Conservation (phyloP, 2,888 invertebrate genomes). For the Cantharis rustica region DNA sequence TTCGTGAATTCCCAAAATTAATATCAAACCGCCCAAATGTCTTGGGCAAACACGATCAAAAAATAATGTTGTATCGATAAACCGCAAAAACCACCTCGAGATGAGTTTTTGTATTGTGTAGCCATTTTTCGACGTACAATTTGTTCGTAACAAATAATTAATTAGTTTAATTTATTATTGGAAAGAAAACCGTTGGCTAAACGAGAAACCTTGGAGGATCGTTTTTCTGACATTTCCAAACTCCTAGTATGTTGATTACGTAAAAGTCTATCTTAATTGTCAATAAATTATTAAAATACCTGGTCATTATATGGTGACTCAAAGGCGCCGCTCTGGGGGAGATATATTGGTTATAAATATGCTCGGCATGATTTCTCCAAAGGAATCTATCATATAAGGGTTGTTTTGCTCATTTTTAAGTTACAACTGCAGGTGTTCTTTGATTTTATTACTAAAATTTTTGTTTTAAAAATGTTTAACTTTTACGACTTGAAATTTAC, state of each 20-base stretch:
- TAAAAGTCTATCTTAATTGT: conserved; percentile 47
- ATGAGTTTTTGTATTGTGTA: background rate
- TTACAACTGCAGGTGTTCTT: conserved; percentile 37
- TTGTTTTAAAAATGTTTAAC: conserved; percentile 11
- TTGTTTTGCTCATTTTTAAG: conserved; percentile 36
- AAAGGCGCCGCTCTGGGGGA: conserved; percentile 48
- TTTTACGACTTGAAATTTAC: conserved; percentile 19
- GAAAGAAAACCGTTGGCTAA: background rate
- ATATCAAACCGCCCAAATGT: background rate
- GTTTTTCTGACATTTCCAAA: conserved; percentile 17
- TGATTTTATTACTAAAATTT: conserved; percentile 23
- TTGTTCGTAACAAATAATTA: background rate
- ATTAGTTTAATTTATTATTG: background rate
- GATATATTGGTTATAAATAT: conserved; percentile 50
- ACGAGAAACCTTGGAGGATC: background rate
- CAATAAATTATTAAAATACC: conserved; percentile 52
- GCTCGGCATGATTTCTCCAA: conserved; percentile 38
- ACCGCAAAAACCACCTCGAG: background rate
- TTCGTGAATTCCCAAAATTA: background rate
- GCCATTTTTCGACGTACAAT: background rate
- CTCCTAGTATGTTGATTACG: conserved; percentile 33
- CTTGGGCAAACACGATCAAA: background rate
- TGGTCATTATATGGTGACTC: conserved; percentile 47
- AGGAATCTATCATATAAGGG: conserved; percentile 29
- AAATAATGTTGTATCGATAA: background rate